Base-by-base conservation (phyloP, 1,140 invertebrate genomes). In the Dendroctonus valens region DNA sequence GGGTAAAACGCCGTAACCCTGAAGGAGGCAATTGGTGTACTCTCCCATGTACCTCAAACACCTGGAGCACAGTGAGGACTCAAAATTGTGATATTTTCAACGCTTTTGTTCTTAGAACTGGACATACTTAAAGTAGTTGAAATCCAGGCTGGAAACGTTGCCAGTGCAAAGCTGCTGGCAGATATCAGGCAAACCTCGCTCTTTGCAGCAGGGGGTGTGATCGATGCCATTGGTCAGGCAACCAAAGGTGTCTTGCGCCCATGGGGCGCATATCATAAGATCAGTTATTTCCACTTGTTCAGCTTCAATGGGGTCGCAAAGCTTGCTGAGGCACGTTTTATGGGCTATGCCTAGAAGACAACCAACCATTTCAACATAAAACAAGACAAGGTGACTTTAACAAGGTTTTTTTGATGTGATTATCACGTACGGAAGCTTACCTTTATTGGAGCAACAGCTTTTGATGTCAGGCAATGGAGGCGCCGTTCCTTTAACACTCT, bases 261-360 rank as follows among this genome's bases (percentile, higher is more conserved):
- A 92, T 0, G 91, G 90, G 0, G 91, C 91, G 77, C 91, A 93
- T 39, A 92, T 91, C 87, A 93, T 92, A 70, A 92, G 80, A 76
- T 93, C 91, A 64, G 83, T 84, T 40, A 89, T 80, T 65, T 84
- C 85, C 2, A 84, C 82, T 39, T 81, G 77, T 54, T 84, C 83
- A 3, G 84, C 81, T 62, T 66, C 86, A 83, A 26, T 83, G 0
- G 91, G 89, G 76, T 92, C 90, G 72, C 91, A 93, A 59, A 94
- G 81, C 70, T 89, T 90, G 66, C 88, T 85, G 1, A 92, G 76
- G 74, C 91, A 94, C 70, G 84, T 85, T 55, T 83, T 83, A 74
- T 91, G 87, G 9, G 84, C 85, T 70, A 93, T 86, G 2, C 90
- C 66, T 68, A 41, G 11, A 63, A n/a, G n/a, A n/a, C n/a, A n/a